Conservation (phyloP, 1,140 invertebrate species). For the Elymnias hypermnestra region DNA sequence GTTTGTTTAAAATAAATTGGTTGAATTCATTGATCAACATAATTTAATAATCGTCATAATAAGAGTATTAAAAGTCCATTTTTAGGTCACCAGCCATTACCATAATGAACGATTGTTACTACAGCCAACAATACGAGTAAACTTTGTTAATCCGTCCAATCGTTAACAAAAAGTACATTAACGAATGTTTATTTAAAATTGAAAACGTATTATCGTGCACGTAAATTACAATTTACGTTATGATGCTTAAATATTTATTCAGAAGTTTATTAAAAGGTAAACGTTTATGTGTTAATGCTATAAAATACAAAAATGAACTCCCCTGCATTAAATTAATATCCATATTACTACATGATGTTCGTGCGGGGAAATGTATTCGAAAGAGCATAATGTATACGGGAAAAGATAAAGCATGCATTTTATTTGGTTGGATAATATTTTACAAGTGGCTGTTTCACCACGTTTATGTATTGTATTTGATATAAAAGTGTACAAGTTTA, state of each 20-base stretch:
- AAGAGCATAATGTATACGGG: slow-evolving; percentile 3
- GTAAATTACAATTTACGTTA: slow-evolving; percentile 14
- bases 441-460: slow-evolving; percentile 6
- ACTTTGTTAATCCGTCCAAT: neutral
- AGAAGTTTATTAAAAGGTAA: slow-evolving; percentile 18
- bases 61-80: too few species aligned
- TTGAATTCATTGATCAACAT: too few species aligned
- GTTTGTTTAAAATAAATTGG: too few species aligned
- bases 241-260: slow-evolving; percentile 18
- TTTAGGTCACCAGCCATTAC: too few species aligned
- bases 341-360: slow-evolving; percentile 12
- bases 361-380: slow-evolving; percentile 7
- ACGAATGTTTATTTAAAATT: slow-evolving; percentile 10
- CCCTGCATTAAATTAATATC: slow-evolving; percentile 16
- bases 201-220: slow-evolving; percentile 16
- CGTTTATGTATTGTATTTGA: neutral
- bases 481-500: neutral
- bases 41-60: too few species aligned
- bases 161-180: neutral
- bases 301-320: slow-evolving; percentile 13
- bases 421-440: slow-evolving; percentile 15
- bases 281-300: slow-evolving; percentile 17
- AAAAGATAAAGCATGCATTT: slow-evolving; percentile 12
- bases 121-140: neutral
- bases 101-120: neutral